Conservation (phyloP, 2,113 vertebrate species). For the Mesoclemmys tuberculata region DNA sequence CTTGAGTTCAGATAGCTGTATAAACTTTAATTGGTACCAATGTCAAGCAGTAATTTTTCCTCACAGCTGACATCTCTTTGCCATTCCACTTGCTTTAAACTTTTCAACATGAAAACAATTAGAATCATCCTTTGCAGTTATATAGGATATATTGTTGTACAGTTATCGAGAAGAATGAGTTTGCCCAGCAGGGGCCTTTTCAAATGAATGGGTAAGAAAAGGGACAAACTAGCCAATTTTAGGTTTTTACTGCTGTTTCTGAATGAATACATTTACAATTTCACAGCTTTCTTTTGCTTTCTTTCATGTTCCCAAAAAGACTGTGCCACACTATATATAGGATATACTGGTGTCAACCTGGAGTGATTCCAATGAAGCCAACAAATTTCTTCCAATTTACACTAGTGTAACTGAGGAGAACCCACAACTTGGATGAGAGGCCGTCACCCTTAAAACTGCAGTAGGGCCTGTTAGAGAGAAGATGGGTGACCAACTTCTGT, state of each 20-base stretch:
- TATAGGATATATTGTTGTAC: neutral
- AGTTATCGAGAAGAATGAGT: neutral
- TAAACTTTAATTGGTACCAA: neutral
- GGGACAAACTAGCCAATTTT: neutral
- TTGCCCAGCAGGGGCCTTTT: neutral
- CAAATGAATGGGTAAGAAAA: neutral
- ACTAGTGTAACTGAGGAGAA: neutral
- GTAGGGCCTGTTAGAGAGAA: too few relatives aligned
- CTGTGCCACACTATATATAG: neutral
- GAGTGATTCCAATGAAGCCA: neutral
- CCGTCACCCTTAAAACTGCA: too few relatives aligned
- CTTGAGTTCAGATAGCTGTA: neutral
- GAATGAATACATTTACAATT: neutral
- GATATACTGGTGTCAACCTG: neutral
- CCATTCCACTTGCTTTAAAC: neutral
- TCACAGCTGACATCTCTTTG: neutral
- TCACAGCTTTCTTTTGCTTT: neutral
- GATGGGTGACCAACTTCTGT: too few relatives aligned
- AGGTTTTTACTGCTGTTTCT: neutral
- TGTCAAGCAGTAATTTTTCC: neutral
- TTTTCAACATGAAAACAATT: neutral
- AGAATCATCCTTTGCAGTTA: neutral
- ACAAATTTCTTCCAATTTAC: neutral
- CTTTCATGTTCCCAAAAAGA: neutral
- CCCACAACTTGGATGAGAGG: too few relatives aligned